These are phyloP conservation scores for Caenorhabditis remanei DNA, from an alignment of 1,140 invertebrate genomes.

Conservation along the genomic window DNA sequence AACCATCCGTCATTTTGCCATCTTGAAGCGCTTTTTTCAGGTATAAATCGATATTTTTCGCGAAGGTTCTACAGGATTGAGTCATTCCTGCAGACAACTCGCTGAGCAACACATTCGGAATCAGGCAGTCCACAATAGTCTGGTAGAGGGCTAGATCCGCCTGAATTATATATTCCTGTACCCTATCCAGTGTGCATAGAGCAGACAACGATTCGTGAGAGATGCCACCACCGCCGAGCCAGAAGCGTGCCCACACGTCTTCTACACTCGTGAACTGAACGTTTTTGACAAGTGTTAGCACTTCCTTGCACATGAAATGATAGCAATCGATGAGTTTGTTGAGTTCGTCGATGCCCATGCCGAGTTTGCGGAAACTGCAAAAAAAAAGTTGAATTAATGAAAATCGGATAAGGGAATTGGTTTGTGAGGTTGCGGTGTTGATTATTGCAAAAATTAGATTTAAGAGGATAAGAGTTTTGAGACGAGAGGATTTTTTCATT, in stretches of 20 bases:
- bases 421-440: too few relatives aligned
- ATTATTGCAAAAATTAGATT: too few relatives aligned
- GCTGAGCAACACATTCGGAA: conserved; percentile 58
- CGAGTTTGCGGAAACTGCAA: conserved; percentile 28
- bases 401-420: background rate
- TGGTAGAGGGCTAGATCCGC: conserved; percentile 96
- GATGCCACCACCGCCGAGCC: conserved; percentile 67
- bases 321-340: background rate
- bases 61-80: conserved; percentile 89
- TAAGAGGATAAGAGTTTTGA: too few relatives aligned
- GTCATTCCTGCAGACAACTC: conserved; percentile 52
- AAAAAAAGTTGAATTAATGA: background rate
- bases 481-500: too few relatives aligned
- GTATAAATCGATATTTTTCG: conserved; percentile 90
- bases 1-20: conserved; percentile 78
- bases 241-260: conserved; percentile 64
- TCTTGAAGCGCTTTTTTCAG: conserved; percentile 88
- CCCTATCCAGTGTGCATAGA: conserved; percentile 80
- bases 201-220: conserved; percentile 81
- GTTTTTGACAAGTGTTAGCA: conserved; percentile 57
- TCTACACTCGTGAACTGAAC: conserved; percentile 60
- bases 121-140: conserved; percentile 83
- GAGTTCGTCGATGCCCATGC: background rate
- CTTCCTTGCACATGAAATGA: conserved; percentile 46
- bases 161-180: conserved; percentile 84